phyloP scores from a whole-genome alignment of 2,888 invertebrate genomes.

The Oxytorus armatus region DNA sequence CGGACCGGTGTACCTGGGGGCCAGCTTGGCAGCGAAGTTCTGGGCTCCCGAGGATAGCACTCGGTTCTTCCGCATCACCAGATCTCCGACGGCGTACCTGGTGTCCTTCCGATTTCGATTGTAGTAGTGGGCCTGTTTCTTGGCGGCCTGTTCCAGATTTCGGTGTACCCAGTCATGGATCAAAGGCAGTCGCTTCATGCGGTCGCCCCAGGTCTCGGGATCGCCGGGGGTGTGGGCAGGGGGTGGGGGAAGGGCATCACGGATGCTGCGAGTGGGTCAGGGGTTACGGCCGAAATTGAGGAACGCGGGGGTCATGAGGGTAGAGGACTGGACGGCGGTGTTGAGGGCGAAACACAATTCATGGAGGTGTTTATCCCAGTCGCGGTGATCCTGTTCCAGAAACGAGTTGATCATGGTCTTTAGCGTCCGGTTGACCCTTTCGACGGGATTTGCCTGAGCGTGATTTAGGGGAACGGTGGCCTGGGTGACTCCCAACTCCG shows the following conservation, averaged over 20 bases:
- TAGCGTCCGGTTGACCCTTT: background rate
- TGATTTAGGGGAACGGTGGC: background rate
- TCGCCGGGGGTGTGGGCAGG: background rate
- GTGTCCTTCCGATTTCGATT: background rate
- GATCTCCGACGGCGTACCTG: background rate
- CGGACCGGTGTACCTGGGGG: background rate
- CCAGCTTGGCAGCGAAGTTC: no score
- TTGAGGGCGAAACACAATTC: no score
- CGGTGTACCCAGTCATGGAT: slow-evolving; percentile 4
- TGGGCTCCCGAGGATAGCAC: background rate
- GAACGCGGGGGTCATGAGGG: no score
- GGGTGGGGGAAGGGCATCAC: background rate
- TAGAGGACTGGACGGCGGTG: no score
- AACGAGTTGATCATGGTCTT: background rate
- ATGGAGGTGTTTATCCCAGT: no score
- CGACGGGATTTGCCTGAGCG: background rate
- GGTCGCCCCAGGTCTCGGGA: background rate
- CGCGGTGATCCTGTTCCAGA: background rate
- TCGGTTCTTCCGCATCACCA: background rate
- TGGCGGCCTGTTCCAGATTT: background rate
- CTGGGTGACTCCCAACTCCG: background rate
- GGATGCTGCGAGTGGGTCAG: background rate
- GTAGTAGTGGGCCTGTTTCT: background rate
- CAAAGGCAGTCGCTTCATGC: background rate
- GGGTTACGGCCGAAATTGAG: no score